Evolutionary conservation across 2,797 vertebrate genomes (phyloP), one percentile per base, ranked within the genome.

Genomic region (Tachyglossus aculeatus): DNA sequence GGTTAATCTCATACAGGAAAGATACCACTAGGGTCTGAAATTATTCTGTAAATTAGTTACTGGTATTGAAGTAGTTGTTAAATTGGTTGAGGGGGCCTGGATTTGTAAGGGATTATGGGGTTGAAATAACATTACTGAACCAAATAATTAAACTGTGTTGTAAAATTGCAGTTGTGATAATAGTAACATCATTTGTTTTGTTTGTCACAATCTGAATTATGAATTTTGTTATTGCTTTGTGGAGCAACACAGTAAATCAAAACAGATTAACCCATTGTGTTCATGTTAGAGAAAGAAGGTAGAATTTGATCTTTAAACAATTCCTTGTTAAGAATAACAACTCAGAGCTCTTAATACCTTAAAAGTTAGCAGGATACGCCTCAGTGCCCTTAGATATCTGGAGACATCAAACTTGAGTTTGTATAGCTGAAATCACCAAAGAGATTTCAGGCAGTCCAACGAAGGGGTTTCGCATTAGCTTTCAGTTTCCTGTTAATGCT

Each of bases 61-160:
- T 85, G 70, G 78, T 90, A 90, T 88, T 91, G 87, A 90, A 93
- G 91, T 81, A 83, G 86, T 89, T 80, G 86, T 91, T 92, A 84
- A 84, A 85, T 81, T 89, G 91, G 83, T 88, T 81, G 86, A 91
- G 85, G 85, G 80, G 76, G 83, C 53, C 60, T 54, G 33, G 72
- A 84, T 84, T 79, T n/a, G 81, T 73, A 82, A 92, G 85, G 87
- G 84, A 84, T 91, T 89, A 90, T 74, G 85, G 78, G 31, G 0
- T 67, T 76, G 67, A 90, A 90, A 87, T 89, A 90, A 77, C 78
- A 90, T 88, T 92, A 88, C 84, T 88, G 91, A 91, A 91, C 87
- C 90, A 93, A 92, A 92, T 92, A 93, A 93, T 93, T 93, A 90
- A 89, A 89, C 67, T 58, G 63, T 82, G 86, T 78, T 80, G 67